phyloP scores from a whole-genome alignment of 1,140 invertebrate species.

The Chrysomallon squamiferum region DNA sequence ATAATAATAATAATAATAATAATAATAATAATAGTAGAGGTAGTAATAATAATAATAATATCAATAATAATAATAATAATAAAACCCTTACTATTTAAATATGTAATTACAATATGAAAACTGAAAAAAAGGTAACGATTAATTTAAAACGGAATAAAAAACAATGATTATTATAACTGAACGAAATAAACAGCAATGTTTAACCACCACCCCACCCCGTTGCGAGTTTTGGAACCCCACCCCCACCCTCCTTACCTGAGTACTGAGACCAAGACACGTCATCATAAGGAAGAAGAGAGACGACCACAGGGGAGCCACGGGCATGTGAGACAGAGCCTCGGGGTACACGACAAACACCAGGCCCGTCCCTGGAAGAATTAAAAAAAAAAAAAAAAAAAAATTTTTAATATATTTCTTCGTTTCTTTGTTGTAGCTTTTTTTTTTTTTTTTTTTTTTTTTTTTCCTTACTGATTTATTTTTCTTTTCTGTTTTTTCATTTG shows the following conservation, averaged over 20 bases:
- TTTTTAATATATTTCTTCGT: not conserved
- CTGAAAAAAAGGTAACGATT: not conserved
- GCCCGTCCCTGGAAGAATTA: constrained; percentile 72
- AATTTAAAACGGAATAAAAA: not conserved
- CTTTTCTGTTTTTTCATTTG: not conserved
- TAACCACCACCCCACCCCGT: not conserved
- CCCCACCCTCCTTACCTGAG: constrained; percentile 62
- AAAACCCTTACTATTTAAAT: not conserved
- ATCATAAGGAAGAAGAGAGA: constrained; percentile 90
- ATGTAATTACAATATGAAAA: not conserved
- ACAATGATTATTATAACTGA: not conserved
- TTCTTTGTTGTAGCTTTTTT: not conserved
- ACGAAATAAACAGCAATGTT: not conserved
- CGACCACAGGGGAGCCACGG: constrained; percentile 81
- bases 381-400: not conserved
- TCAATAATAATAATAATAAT: not conserved
- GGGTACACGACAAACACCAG: constrained; percentile 85
- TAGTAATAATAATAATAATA: too few relatives aligned
- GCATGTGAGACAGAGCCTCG: constrained; percentile 79
- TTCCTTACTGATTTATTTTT: not conserved
- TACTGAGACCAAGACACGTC: constrained; percentile 82
- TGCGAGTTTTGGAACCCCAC: not conserved
- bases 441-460: not conserved
- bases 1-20: too few relatives aligned
- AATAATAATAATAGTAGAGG: too few relatives aligned